Evolutionary conservation across 2,888 invertebrate species (phyloP).

Genomic region (Drosophila subsilvestris): DNA sequence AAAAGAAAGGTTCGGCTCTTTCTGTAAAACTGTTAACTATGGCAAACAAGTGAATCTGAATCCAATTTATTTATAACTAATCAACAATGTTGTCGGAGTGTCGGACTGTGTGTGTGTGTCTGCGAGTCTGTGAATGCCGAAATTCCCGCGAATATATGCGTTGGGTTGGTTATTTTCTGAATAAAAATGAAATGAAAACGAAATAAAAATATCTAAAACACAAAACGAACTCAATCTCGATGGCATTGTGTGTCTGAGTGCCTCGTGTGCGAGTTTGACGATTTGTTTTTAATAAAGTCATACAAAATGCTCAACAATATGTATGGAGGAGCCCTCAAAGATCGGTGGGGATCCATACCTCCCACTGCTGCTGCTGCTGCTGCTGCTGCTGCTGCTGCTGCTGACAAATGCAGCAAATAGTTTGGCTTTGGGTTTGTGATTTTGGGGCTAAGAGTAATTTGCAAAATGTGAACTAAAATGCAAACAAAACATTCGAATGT

Average conservation of each 20-base stretch:
- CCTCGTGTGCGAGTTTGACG: not conserved
- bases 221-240: not conserved
- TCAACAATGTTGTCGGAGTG: not conserved
- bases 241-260: not conserved
- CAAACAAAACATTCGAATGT: slow-evolving; percentile 67
- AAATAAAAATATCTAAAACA: not conserved
- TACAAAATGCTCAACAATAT: not conserved
- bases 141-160: not conserved
- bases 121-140: not conserved
- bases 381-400: not conserved
- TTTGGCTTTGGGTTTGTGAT: slow-evolving; percentile 1
- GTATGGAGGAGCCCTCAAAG: not conserved
- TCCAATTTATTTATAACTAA: not conserved
- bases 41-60: not conserved
- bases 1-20: not conserved
- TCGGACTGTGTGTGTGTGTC: not conserved
- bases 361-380: not conserved
- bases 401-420: slow-evolving; percentile 5
- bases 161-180: not conserved
- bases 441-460: slow-evolving; percentile 61
- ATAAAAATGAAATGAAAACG: not conserved
- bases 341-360: not conserved
- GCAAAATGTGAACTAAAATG: slow-evolving; percentile 76
- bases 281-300: not conserved
- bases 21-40: not conserved